Base-by-base conservation (phyloP, 1,140 invertebrate genomes). In the Bombus pyrosoma region DNA sequence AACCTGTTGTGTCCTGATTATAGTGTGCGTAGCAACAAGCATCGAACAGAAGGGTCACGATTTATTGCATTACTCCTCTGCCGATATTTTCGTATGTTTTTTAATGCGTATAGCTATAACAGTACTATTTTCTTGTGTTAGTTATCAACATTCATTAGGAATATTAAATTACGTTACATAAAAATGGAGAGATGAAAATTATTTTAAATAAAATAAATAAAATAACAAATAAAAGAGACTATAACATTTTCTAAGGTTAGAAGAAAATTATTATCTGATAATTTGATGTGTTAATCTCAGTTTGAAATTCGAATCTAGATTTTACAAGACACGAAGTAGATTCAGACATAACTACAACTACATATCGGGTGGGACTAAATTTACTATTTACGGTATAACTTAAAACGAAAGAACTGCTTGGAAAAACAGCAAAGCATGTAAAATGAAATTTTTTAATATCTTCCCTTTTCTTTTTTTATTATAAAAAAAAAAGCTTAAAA, bases 1-100 rank as follows among this genome's bases (percentile, higher is more conserved):
- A 76, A 76, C 74, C 74, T 76, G 59, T 78, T 78, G 76, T 78
- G 76, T 39, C 62, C 76, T 66, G 76, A 78, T 78, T 78, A 78
- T 66, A 66, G 39, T 13, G 28, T 43, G 76, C 76, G 76, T 78
- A 78, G 76, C 76, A 78, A 78, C 76, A 78, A 78, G 76, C 76
- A 37, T n/a, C 53, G 59, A 41, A 78, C 41, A 34, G 62, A 41
- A 28, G 59, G 62, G 76, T 47, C 62, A 32, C 62, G 59, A 78
- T 64, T 41, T 34, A 43, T 22, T 43, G 39, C 41, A 66, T 68
- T 66, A 34, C 59, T 43, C 18, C 37, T 59, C 6, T 39, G 53
- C 57, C 3, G 41, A 47, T 32, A 39, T 74, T 74, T 74, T 8
- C 57, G 15, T 2, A 13, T 43, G 18, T 43, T 78, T 66, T 78